These are phyloP conservation scores for Schizopygopsis malacanthus DNA, from an alignment of 2,797 vertebrate species.

Conservation along the genomic window DNA sequence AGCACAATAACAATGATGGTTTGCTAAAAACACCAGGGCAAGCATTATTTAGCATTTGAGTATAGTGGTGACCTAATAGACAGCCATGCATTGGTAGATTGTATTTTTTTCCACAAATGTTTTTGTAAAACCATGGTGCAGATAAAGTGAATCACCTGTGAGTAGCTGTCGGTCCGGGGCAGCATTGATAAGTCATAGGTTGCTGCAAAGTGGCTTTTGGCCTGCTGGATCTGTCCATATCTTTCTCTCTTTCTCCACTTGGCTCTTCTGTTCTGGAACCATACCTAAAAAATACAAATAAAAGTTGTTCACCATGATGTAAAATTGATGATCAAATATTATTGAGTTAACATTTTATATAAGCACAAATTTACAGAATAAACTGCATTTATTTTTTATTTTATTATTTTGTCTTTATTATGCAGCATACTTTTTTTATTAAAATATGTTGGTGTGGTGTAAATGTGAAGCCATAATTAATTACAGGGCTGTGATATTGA, in stretches of 20 bases:
- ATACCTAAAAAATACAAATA: slow-evolving; percentile 80
- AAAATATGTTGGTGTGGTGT: neutral
- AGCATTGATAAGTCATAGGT: slow-evolving; percentile 95
- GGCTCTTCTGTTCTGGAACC: slow-evolving; percentile 99
- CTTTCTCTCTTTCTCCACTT: slow-evolving; percentile 98
- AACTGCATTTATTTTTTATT: neutral
- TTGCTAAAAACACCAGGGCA: neutral
- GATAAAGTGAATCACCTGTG: slow-evolving; percentile 81
- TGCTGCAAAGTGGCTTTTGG: slow-evolving; percentile 94
- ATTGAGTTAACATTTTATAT: neutral
- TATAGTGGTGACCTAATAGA: neutral
- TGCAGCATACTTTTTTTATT: neutral
- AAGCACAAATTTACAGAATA: neutral
- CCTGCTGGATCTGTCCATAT: slow-evolving; percentile 98
- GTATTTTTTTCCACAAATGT: neutral
- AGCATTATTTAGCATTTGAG: neutral
- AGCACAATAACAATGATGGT: neutral
- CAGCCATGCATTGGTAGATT: neutral
- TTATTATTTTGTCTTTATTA: neutral
- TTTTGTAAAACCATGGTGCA: neutral
- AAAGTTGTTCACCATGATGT: neutral
- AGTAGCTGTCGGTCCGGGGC: slow-evolving; percentile 92
- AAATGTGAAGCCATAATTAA: neutral
- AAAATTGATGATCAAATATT: neutral
- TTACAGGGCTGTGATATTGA: neutral